Percentiles rank a stretch among this genome's conserved stretches.
phyloP scores from a whole-genome alignment of 2,888 invertebrate species.

The Thereva unica region DNA sequence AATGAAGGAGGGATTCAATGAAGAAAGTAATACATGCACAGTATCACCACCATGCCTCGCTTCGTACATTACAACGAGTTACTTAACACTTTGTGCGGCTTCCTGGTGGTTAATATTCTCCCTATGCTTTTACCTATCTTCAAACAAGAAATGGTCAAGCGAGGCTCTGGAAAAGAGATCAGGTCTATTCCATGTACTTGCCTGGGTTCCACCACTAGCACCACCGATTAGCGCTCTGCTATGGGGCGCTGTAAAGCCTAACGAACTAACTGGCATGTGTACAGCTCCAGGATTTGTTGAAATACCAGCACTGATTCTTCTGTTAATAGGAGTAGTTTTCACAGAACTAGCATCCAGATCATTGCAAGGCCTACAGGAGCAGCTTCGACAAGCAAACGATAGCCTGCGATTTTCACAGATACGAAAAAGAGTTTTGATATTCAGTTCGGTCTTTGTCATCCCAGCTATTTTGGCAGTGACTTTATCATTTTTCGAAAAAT shows the following conservation, averaged over 20 bases:
- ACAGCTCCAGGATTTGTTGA: conserved; percentile 62
- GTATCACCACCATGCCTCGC: conserved; percentile 69
- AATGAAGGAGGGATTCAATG: conserved; percentile 49
- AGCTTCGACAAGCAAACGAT: conserved; percentile 44
- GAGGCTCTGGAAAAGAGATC: conserved; percentile 87
- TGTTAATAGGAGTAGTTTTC: conserved; percentile 53
- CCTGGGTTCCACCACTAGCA: conserved; percentile 87
- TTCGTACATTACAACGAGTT: conserved; percentile 75
- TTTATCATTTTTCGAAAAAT: conserved; percentile 52
- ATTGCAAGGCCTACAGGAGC: conserved; percentile 52
- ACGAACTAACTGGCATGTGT: conserved; percentile 82
- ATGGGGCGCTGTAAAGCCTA: conserved; percentile 75
- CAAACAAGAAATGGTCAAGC: conserved; percentile 90
- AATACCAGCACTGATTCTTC: conserved; percentile 52
- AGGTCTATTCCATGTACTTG: conserved; percentile 80
- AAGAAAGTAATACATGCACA: conserved; percentile 55
- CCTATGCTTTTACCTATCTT: conserved; percentile 87
- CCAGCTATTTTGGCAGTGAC: conserved; percentile 53
- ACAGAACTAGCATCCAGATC: conserved; percentile 56
- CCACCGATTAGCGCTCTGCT: conserved; percentile 83
- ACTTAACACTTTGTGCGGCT: conserved; percentile 77
- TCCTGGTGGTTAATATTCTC: conserved; percentile 89
- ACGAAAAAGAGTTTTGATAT: conserved; percentile 54
- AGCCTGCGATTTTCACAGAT: conserved; percentile 55
- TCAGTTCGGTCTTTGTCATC: conserved; percentile 54